Base-by-base conservation (phyloP, 2,113 vertebrate genomes). In the Otus sunia region DNA sequence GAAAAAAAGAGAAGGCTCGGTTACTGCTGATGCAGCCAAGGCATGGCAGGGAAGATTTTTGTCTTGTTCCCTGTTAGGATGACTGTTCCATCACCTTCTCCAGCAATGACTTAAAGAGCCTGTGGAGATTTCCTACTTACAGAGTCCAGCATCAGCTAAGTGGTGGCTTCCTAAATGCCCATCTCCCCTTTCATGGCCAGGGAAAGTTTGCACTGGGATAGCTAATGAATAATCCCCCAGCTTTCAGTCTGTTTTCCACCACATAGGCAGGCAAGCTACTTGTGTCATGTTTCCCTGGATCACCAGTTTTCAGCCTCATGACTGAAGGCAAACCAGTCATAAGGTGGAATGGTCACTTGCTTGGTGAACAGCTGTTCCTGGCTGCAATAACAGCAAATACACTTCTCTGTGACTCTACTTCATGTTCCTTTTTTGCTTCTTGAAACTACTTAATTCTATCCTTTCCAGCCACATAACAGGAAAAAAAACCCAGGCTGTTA, bases 401-500 rank as follows among this genome's bases (percentile, higher is more conserved):
- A 56, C 25, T 81, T 83, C 73, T 89, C 52, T 72, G 19, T 43
- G 37, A 36, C 80, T 84, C 59, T 85, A 43, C 68, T 74, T 90
- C 52, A 52, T 72, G 49, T 90, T 87, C 22, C 22, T 89, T 93
- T 93, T 94, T 63, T 3, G 2, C 39, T 91, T 86, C 60, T 81
- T 94, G 91, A 84, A 94, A 64, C 92, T 92, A 81, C 80, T 89
- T 92, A 95, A 91, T 94, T 87, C 58, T 86, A 68, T 75, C 56
- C 83, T 89, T 92, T 81, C 41, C 88, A 96, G 56, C 20, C 52
- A 91, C 25, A 50, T 30, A 41, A 56, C 13, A 63, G 37, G 26
- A 2, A 15, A 45, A 39, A 52, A 66, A 34, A 30, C 39, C 7
- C 39, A 63, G 20, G 15, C 30, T 91, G 90, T 95, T 89, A 94